Evolutionary conservation across 1,140 invertebrate species (phyloP).

Genomic region (Temnothorax curvispinosus): DNA sequence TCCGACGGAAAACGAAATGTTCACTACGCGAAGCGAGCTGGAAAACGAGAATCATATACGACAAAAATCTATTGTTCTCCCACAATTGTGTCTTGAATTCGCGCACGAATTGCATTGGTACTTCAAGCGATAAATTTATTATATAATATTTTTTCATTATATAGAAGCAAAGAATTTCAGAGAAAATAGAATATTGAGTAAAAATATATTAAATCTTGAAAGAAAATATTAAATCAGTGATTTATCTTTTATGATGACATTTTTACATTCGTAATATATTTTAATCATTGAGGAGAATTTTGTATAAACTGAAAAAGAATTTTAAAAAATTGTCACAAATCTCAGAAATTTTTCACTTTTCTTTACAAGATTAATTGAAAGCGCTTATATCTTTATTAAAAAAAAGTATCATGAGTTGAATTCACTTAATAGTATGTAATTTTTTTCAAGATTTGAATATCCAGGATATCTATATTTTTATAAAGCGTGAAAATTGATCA

Average conservation of each 20-base stretch:
- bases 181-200: neutral
- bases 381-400: neutral
- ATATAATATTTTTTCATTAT: neutral
- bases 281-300: neutral
- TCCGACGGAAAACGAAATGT: neutral
- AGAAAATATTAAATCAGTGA: neutral
- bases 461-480: neutral
- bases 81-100: neutral
- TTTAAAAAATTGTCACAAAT: neutral
- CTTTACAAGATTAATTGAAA: neutral
- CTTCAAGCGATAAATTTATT: neutral
- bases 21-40: slow-evolving; percentile 14
- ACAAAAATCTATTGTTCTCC: slow-evolving; percentile 20
- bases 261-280: neutral
- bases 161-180: neutral
- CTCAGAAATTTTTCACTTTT: neutral
- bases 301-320: neutral
- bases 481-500: neutral
- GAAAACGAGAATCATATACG: slow-evolving; percentile 11
- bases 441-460: neutral
- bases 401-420: neutral
- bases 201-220: neutral
- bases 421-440: neutral
- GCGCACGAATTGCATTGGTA: neutral
- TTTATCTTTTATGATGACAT: neutral